Percentiles rank a stretch among this genome's conserved stretches.
These are phyloP conservation scores for Melanotaenia trifasciata DNA, from an alignment of 2,797 vertebrate genomes.

Conservation along the genomic window DNA sequence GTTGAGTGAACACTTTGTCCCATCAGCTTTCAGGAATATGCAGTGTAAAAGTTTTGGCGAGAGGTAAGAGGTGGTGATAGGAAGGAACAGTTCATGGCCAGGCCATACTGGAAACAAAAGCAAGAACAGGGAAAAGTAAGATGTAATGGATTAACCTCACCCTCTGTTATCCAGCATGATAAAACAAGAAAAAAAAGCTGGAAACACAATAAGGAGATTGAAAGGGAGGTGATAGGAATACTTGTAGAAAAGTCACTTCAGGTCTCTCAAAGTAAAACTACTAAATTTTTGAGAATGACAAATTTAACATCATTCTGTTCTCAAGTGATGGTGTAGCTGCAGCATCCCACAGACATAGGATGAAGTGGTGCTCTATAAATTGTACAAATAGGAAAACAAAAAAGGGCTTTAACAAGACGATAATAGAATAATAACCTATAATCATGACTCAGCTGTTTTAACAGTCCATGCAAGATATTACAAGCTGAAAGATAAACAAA, in stretches of 20 bases:
- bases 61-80: background rate
- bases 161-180: background rate
- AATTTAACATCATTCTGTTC: constrained; percentile 1
- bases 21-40: background rate
- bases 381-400: background rate
- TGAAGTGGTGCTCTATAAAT: background rate
- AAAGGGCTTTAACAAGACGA: background rate
- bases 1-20: background rate
- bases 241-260: background rate
- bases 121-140: background rate
- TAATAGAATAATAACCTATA: background rate
- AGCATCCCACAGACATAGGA: background rate
- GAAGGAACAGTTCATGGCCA: background rate
- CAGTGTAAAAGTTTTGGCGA: background rate
- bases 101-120: constrained; percentile 3
- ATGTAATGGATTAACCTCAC: background rate
- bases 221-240: background rate
- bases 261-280: background rate
- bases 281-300: background rate
- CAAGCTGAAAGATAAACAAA: background rate
- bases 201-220: background rate
- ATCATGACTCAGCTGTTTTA: background rate
- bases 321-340: background rate
- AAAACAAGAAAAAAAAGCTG: background rate
- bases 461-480: background rate